Evolutionary conservation across 2,888 invertebrate species (phyloP).

Genomic region (Xanthia togata): DNA sequence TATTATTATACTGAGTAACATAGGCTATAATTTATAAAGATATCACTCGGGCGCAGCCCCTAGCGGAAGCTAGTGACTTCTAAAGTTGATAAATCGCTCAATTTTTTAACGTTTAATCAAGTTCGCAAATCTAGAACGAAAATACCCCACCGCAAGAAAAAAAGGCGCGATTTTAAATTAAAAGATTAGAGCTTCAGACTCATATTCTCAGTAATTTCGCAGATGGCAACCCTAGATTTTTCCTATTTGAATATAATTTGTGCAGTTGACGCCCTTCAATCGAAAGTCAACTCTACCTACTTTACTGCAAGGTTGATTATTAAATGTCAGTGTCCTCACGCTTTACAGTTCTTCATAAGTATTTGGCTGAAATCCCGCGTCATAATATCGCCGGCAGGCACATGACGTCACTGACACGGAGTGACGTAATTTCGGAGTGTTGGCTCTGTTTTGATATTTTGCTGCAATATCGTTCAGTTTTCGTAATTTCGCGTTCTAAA

Average conservation of each 20-base stretch:
- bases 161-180: slow-evolving; percentile 51
- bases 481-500: slow-evolving; percentile 30
- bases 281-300: slow-evolving; percentile 16
- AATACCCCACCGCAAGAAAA: neutral
- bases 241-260: slow-evolving; percentile 62
- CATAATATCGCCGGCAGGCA: slow-evolving; percentile 59
- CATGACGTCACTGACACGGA: slow-evolving; percentile 53
- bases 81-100: neutral
- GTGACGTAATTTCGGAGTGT: slow-evolving; percentile 48
- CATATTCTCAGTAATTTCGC: slow-evolving; percentile 55
- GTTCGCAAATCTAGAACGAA: slow-evolving; percentile 12
- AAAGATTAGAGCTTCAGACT: slow-evolving; percentile 53
- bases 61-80: too few relatives aligned
- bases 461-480: slow-evolving; percentile 27
- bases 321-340: neutral
- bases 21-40: too few relatives aligned
- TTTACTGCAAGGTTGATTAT: slow-evolving; percentile 22
- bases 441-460: slow-evolving; percentile 49
- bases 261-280: slow-evolving; percentile 4
- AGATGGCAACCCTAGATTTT: slow-evolving; percentile 64
- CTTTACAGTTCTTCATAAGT: slow-evolving; percentile 56
- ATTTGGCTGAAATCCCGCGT: slow-evolving; percentile 56
- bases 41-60: too few relatives aligned
- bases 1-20: too few relatives aligned
- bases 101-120: slow-evolving; percentile 30